These are phyloP conservation scores for Falco concolor DNA, from an alignment of 2,797 vertebrate genomes.

Conservation along the genomic window DNA sequence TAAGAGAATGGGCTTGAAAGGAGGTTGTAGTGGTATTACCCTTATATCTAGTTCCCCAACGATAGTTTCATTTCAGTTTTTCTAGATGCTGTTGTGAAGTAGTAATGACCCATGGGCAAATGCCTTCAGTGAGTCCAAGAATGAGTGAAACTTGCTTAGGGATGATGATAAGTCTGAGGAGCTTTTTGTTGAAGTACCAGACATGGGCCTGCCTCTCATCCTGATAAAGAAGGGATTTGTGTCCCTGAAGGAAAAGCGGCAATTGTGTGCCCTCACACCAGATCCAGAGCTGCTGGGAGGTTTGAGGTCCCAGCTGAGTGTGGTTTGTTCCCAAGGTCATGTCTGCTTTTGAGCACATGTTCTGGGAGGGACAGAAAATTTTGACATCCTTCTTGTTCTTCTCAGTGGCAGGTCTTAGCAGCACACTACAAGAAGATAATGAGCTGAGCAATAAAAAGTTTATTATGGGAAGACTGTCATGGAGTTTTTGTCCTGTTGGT, in stretches of 20 bases:
- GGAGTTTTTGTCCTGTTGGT: background rate
- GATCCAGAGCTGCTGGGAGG: background rate
- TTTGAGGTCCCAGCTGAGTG: background rate
- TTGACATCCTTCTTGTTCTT: background rate
- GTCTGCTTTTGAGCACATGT: background rate
- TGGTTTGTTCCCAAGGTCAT: background rate
- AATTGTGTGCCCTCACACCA: background rate
- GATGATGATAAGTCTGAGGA: background rate
- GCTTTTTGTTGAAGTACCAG: background rate
- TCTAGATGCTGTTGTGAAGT: background rate
- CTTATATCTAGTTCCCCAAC: background rate
- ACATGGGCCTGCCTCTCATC: background rate
- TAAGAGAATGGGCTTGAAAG: background rate
- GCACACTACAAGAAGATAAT: background rate
- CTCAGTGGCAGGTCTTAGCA: background rate
- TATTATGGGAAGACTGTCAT: background rate
- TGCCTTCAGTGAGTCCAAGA: background rate
- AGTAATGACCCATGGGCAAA: background rate
- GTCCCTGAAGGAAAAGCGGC: background rate
- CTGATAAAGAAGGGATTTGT: background rate
- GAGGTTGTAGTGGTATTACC: background rate
- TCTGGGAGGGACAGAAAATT: background rate
- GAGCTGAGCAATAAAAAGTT: background rate
- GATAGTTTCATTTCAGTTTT: background rate
- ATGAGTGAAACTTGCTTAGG: background rate